phyloP scores from a whole-genome alignment of 2,113 vertebrate genomes.

The Saimiri boliviensis region DNA sequence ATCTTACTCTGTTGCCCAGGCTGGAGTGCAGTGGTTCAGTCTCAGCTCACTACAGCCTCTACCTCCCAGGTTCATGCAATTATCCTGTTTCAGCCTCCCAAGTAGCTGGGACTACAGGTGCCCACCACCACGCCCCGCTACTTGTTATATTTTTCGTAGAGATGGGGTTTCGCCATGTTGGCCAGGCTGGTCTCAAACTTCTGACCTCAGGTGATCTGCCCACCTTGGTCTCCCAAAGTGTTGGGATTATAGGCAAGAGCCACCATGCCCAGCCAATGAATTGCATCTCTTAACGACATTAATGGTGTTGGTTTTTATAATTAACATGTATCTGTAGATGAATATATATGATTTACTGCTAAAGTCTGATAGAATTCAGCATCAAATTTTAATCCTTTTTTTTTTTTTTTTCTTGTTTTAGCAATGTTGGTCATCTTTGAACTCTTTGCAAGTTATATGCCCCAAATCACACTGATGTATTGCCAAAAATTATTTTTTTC shows the following conservation, averaged over 20 bases:
- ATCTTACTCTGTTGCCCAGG: not conserved
- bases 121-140: not conserved
- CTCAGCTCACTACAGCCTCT: not conserved
- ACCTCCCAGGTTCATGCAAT: not conserved
- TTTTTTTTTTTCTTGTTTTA: not conserved
- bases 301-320: not conserved
- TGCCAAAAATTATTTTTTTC: not conserved
- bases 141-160: not conserved
- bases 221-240: not conserved
- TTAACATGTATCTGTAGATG: not conserved
- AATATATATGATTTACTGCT: not conserved
- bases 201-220: not conserved
- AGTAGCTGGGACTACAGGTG: not conserved
- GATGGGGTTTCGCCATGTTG: not conserved
- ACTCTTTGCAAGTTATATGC: not conserved
- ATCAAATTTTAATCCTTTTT: slow-evolving; percentile 39
- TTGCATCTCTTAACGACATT: not conserved
- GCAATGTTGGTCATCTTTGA: not conserved
- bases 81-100: not conserved
- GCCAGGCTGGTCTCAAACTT: not conserved
- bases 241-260: not conserved
- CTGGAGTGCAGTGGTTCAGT: not conserved
- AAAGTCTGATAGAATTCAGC: not conserved
- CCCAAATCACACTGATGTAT: not conserved
- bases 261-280: not conserved